Conservation (phyloP, 1,140 invertebrate species). For the Diabrotica undecimpunctata region DNA sequence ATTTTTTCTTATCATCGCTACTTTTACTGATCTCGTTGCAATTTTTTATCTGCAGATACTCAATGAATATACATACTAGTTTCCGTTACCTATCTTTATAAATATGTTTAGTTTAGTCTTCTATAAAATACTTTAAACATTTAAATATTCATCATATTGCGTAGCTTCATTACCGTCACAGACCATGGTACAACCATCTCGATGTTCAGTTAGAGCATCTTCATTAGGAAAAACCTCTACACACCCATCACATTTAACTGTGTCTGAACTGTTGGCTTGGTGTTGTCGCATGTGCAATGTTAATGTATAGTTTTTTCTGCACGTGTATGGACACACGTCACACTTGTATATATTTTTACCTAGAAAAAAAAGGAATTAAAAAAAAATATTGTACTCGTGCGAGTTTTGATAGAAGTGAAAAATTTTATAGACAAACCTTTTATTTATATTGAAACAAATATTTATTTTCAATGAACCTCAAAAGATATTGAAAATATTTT, state of each 20-base stretch:
- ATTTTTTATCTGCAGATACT: too few species aligned
- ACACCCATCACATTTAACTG: neutral
- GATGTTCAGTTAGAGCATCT: neutral
- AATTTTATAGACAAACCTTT: too few species aligned
- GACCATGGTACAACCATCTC: neutral
- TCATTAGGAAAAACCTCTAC: neutral
- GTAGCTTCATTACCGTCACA: neutral
- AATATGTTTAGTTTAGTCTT: too few species aligned
- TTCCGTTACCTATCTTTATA: too few species aligned
- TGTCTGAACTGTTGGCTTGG: neutral
- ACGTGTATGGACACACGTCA: neutral
- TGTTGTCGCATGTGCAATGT: neutral
- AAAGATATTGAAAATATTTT: too few species aligned
- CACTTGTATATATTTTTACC: neutral
- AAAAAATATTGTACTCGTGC: too few species aligned
- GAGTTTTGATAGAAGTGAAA: too few species aligned
- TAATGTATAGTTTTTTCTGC: neutral
- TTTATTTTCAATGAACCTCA: too few species aligned
- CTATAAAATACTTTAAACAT: neutral
- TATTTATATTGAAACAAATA: too few species aligned
- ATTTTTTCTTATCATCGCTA: too few species aligned
- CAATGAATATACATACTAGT: too few species aligned
- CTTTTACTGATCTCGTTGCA: too few species aligned
- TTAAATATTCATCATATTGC: neutral
- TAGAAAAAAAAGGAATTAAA: neutral